Evolutionary conservation across 2,797 vertebrate genomes (phyloP).

Genomic region (Diplodus puntazzo): DNA sequence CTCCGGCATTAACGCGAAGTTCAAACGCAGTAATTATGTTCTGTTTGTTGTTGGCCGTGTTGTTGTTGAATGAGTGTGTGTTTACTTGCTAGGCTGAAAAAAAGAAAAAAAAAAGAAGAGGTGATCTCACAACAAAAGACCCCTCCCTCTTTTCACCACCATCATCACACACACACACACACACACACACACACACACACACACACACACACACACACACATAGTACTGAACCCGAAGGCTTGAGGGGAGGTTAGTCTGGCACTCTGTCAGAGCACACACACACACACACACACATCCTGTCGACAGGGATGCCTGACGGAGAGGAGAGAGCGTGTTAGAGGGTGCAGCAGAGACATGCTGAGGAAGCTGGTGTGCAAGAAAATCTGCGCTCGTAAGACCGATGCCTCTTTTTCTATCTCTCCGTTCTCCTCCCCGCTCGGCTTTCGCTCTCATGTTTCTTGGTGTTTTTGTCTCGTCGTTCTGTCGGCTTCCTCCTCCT

Average conservation of each 20-base stretch:
- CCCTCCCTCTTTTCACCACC: conserved; percentile 76
- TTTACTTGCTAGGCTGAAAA: conserved; percentile 14
- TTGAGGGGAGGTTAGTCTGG: conserved; percentile 51
- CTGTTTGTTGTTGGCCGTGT: neutral
- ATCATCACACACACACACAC: conserved; percentile 31
- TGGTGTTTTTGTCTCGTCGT: neutral
- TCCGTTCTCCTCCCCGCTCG: neutral
- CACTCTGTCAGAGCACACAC: conserved; percentile 41
- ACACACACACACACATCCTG: conserved; percentile 27
- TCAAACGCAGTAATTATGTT: neutral
- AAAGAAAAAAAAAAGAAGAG: conserved; percentile 59
- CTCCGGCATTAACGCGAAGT: neutral
- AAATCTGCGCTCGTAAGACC: conserved; percentile 88
- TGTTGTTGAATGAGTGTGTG: neutral
- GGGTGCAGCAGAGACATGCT: conserved; percentile 85
- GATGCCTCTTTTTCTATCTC: conserved; percentile 19
- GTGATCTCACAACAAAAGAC: conserved; percentile 78
- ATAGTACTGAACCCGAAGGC: conserved; percentile 17
- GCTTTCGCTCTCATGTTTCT: neutral
- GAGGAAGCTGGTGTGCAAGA: conserved; percentile 89
- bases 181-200: conserved; percentile 26
- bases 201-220: too few species aligned
- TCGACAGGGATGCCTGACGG: conserved; percentile 40
- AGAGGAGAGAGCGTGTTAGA: conserved; percentile 35
- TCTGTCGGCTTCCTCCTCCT: neutral